These are phyloP conservation scores for Trinectes maculatus DNA, from an alignment of 2,113 vertebrate species.

Conservation along the genomic window DNA sequence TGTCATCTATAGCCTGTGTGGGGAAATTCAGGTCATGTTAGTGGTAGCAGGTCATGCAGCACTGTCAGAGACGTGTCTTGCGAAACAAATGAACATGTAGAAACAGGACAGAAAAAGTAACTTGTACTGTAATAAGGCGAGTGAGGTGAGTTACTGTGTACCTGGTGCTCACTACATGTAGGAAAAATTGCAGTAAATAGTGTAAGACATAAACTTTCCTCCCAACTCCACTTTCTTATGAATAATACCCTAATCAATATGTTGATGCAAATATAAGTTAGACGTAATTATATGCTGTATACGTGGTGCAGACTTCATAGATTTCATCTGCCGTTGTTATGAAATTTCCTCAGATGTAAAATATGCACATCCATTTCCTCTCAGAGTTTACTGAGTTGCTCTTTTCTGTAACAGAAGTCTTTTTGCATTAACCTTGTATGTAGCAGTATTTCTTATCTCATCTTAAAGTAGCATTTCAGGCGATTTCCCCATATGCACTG, in stretches of 20 bases:
- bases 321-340: background rate
- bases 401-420: background rate
- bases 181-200: too few species aligned
- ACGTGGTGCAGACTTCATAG: too few species aligned
- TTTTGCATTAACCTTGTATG: background rate
- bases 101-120: background rate
- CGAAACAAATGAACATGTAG: background rate
- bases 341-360: too few species aligned
- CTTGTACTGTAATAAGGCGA: background rate
- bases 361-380: too few species aligned
- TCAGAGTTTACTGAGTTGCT: background rate
- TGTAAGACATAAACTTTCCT: too few species aligned
- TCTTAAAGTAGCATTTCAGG: slow-evolving; percentile 19
- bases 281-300: too few species aligned
- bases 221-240: too few species aligned
- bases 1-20: background rate
- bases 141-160: background rate
- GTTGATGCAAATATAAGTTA: too few species aligned
- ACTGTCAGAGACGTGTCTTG: background rate
- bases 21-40: background rate
- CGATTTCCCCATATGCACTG: background rate
- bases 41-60: background rate
- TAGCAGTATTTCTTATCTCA: slow-evolving; percentile 8
- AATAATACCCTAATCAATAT: too few species aligned
- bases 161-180: too few species aligned